Evolutionary conservation across 2,888 invertebrate species (phyloP).

Genomic region (Lordiphosa fenestrarum): DNA sequence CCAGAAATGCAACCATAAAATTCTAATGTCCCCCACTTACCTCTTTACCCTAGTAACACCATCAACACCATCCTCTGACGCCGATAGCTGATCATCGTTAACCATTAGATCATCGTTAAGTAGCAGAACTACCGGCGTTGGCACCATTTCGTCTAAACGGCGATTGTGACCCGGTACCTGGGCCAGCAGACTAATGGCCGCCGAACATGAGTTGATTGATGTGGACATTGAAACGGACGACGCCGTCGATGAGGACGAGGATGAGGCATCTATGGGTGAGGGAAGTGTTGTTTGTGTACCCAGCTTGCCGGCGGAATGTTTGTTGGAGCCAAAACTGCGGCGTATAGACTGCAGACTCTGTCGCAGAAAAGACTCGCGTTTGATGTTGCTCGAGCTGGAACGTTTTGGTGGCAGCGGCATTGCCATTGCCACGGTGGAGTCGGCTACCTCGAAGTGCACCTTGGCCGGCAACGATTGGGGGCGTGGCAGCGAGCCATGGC

Average conservation of each 20-base stretch:
- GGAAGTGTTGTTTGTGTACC: conserved; percentile 6
- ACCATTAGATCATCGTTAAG: conserved; percentile 37
- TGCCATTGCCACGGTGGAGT: neutral
- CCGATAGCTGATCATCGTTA: conserved; percentile 3
- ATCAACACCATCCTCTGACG: conserved; percentile 18
- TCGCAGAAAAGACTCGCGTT: conserved; percentile 74
- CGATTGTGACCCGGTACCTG: conserved; percentile 47
- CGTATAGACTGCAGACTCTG: conserved; percentile 76
- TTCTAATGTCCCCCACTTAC: conserved; percentile 20
- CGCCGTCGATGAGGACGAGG: neutral
- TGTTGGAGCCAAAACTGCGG: conserved; percentile 67
- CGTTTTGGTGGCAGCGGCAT: conserved; percentile 19
- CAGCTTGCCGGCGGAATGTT: conserved; percentile 32
- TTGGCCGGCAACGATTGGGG: conserved; percentile 60
- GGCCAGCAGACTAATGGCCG: conserved; percentile 42
- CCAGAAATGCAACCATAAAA: too few relatives aligned
- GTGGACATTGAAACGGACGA: conserved; percentile 16
- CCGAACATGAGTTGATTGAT: conserved; percentile 37
- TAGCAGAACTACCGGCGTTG: conserved; percentile 44
- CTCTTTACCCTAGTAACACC: conserved; percentile 9
- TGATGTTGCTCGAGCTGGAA: conserved; percentile 35
- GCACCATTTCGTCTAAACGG: conserved; percentile 42
- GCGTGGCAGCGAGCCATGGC: conserved; percentile 36
- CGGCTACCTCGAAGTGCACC: conserved; percentile 38
- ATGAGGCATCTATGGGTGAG: conserved; percentile 11